These are phyloP conservation scores for Sebastes baramenuke DNA, from an alignment of 2,797 vertebrate genomes.

Conservation along the genomic window DNA sequence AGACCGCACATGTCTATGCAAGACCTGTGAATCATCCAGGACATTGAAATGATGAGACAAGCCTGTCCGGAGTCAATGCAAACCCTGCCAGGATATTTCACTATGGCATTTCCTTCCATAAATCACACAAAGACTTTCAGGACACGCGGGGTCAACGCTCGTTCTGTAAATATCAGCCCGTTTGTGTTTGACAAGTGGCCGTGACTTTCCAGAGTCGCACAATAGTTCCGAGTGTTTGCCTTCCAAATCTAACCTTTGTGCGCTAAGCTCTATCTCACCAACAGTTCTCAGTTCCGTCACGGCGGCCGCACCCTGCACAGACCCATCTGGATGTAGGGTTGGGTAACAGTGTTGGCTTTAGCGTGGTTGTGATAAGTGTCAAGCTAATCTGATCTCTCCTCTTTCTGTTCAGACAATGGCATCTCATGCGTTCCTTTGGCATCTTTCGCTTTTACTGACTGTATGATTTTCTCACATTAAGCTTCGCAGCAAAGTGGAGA, in stretches of 20 bases:
- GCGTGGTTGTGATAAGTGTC: conserved; percentile 69
- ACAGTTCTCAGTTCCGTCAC: conserved; percentile 70
- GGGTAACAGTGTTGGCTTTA: conserved; percentile 76
- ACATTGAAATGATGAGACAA: conserved; percentile 70
- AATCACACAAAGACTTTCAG: conserved; percentile 73
- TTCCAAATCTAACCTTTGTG: conserved; percentile 81
- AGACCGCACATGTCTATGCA: conserved; percentile 59
- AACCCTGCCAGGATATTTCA: conserved; percentile 65
- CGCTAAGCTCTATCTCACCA: conserved; percentile 73
- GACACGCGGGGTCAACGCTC: conserved; percentile 68
- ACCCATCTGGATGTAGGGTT: conserved; percentile 74
- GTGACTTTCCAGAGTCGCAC: conserved; percentile 74
- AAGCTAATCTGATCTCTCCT: conserved; percentile 65
- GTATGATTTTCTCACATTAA: conserved; percentile 72
- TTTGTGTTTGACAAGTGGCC: conserved; percentile 78
- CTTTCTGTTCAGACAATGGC: conserved; percentile 56
- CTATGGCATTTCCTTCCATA: conserved; percentile 64
- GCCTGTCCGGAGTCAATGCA: conserved; percentile 46
- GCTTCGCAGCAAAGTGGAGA: conserved; percentile 63
- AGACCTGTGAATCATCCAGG: conserved; percentile 57
- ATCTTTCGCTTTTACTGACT: conserved; percentile 42
- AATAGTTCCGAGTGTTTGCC: conserved; percentile 77
- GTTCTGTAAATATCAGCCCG: conserved; percentile 72
- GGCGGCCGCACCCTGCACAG: conserved; percentile 68
- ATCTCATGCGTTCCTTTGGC: conserved; percentile 61